phyloP scores from a whole-genome alignment of 2,888 invertebrate genomes.

The Pandemis heparana region DNA sequence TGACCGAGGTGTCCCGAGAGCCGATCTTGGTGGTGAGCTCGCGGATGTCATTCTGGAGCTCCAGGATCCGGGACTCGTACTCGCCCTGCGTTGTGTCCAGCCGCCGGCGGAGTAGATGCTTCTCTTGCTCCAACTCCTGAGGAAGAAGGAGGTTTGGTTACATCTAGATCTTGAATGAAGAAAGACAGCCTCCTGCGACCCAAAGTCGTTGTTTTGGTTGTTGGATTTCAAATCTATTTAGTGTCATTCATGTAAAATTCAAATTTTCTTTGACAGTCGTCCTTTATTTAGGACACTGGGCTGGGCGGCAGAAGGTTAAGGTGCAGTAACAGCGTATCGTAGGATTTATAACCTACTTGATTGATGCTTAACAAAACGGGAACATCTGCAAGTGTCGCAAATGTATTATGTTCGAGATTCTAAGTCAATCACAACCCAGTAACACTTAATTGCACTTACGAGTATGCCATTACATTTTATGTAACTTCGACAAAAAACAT shows the following conservation, averaged over 20 bases:
- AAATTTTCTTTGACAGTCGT: too few species aligned
- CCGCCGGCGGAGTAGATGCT: constrained; percentile 93
- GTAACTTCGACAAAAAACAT: neutral
- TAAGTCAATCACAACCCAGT: neutral
- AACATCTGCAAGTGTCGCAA: too few species aligned
- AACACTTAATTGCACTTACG: neutral
- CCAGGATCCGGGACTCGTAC: constrained; percentile 94
- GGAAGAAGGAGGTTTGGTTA: constrained; percentile 41
- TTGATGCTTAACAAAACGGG: too few species aligned
- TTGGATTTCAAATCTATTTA: too few species aligned
- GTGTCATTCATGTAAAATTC: too few species aligned
- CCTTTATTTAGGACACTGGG: too few species aligned
- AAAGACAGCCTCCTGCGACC: too few species aligned
- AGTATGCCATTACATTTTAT: neutral
- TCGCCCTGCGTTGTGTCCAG: constrained; percentile 95
- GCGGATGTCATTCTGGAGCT: constrained; percentile 95
- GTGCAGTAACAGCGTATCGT: neutral
- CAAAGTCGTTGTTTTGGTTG: too few species aligned
- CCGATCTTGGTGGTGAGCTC: constrained; percentile 92
- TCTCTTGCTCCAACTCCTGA: constrained; percentile 97
- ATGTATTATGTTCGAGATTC: too few species aligned
- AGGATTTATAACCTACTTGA: too few species aligned
- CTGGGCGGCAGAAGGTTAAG: too few species aligned
- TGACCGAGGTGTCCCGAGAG: constrained; percentile 85
- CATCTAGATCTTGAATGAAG: neutral